Percentiles rank a stretch among this genome's conserved stretches.
These are phyloP conservation scores for Malurus alboscapulatus DNA, from an alignment of 2,113 vertebrate species.

Conservation along the genomic window DNA sequence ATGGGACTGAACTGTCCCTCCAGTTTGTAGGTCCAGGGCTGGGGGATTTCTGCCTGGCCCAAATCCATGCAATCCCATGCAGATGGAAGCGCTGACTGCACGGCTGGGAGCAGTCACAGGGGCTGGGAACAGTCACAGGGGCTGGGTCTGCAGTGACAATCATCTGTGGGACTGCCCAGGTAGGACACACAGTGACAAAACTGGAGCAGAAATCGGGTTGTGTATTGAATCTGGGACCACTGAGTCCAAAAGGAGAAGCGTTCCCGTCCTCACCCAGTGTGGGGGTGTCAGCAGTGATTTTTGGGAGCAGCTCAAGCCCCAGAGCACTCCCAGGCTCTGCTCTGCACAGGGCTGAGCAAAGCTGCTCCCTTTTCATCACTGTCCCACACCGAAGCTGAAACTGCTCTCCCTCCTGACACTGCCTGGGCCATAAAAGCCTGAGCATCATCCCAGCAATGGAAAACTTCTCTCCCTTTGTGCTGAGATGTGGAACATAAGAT, in stretches of 20 bases:
- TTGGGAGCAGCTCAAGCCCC: background rate
- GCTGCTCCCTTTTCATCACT: background rate
- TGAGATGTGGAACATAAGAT: background rate
- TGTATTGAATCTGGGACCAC: background rate
- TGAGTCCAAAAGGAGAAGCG: background rate
- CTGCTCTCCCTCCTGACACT: background rate
- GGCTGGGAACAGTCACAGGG: background rate
- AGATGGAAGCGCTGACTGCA: rapidly evolving
- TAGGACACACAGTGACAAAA: background rate
- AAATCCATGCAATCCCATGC: rapidly evolving
- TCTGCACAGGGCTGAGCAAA: background rate
- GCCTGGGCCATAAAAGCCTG: background rate
- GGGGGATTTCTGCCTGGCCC: background rate
- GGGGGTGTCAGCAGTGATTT: background rate
- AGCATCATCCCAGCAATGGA: background rate
- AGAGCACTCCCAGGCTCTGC: rapidly evolving
- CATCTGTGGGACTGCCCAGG: background rate
- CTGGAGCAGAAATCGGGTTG: background rate
- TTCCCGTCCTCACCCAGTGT: background rate
- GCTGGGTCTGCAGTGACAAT: background rate
- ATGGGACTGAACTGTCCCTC: background rate
- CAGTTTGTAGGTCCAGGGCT: background rate
- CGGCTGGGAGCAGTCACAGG: background rate
- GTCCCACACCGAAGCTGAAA: background rate
- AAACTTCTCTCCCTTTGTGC: background rate